Evolutionary conservation across 35 echinoderm and acorn worm genomes (phyloP), one percentile per base, ranked within the genome.

Genomic region (Lytechinus pictus): DNA sequence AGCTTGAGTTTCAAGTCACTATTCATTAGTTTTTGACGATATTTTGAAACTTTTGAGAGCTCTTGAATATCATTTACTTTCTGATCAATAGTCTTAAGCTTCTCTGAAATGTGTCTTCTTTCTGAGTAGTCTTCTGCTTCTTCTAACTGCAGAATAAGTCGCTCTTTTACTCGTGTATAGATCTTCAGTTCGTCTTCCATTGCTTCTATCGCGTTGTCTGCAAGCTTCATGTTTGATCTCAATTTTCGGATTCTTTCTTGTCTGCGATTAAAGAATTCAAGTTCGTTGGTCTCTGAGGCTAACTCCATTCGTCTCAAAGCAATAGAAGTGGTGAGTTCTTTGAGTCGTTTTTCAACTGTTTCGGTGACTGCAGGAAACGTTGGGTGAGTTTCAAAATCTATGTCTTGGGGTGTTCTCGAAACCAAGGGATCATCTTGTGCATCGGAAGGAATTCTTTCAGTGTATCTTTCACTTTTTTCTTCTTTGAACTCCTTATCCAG

Each of bases 1-100:
- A 94, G 61, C 54, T 96, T 92, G 9, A 96, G 92, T 28, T 58
- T 53, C 27, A 96, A 54, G 86, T 96, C 95, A 53, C 72, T 91
- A 53, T 58, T 24, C 44, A 96, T 91, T 10, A 96, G 72, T 27
- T 55, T 27, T 53, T 94, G 92, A 54, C 92, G 95, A 87, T 96
- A 94, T 33, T 96, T 86, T 6, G 89, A 14, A 27, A 94, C 54
- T 33, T 96, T 27, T 6, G 86, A 72, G 5, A 95, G 94, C 54
- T 95, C 79, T 24, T 95, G 28, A 66, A 86, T 27, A n/a, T 94
- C 95, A 4, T 53, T 86, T 11, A 94, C 95, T 86, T 58, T 94
- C 21, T 96, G 79, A 27, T 94, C 95, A 1, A 94, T 9, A 53
- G 21, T 91, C 55, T 72, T 96, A 27, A 96, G 54, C 29, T 96